phyloP scores from a whole-genome alignment of 2,113 vertebrate species.

The Gnathochromis pfefferi region DNA sequence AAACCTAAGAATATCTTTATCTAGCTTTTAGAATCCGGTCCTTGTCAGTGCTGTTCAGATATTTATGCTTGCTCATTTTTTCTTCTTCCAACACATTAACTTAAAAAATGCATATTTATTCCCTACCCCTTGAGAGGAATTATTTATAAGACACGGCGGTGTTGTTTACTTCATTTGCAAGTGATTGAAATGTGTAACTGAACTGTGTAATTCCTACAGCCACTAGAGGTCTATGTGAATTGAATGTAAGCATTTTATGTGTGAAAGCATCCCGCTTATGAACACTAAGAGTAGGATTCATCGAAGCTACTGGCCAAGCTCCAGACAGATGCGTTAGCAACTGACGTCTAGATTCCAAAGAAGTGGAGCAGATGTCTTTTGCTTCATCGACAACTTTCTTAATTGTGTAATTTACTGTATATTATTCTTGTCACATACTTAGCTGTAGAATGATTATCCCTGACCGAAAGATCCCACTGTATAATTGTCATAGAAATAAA shows the following conservation, averaged over 20 bases:
- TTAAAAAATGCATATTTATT: background rate
- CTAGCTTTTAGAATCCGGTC: background rate
- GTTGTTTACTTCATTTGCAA: background rate
- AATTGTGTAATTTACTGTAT: background rate
- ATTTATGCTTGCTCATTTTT: background rate
- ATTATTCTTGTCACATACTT: background rate
- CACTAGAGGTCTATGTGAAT: background rate
- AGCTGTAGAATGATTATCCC: background rate
- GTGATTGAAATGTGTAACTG: background rate
- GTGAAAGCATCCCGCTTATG: background rate
- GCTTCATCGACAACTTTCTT: background rate
- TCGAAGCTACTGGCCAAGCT: background rate
- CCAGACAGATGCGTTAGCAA: background rate
- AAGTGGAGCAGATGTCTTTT: background rate
- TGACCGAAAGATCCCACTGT: background rate
- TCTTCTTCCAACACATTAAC: background rate
- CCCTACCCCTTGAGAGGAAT: background rate
- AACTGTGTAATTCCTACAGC: background rate
- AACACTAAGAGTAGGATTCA: background rate
- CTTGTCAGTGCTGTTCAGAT: background rate
- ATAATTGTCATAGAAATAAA: background rate
- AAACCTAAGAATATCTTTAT: background rate
- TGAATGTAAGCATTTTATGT: background rate
- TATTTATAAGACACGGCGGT: background rate
- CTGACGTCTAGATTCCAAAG: background rate